phyloP scores from a whole-genome alignment of 2,113 vertebrate species.

The Gulo gulo region DNA sequence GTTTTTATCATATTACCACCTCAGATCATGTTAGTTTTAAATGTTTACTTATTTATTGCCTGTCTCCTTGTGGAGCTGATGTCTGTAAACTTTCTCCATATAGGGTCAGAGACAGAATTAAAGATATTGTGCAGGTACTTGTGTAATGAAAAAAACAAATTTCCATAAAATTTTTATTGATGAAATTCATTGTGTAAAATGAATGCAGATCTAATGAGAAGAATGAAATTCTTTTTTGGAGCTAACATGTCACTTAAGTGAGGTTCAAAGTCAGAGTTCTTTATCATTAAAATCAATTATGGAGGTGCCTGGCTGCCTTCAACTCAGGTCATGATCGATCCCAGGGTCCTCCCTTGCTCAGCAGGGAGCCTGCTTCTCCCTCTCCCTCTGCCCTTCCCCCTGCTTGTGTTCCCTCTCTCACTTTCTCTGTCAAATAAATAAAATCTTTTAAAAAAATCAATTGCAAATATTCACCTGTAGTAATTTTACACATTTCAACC shows the following conservation, averaged over 20 bases:
- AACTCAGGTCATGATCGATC: too few relatives aligned
- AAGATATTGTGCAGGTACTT: not conserved
- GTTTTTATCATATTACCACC: not conserved
- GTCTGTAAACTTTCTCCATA: not conserved
- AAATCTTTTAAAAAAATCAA: not conserved
- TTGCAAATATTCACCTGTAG: not conserved
- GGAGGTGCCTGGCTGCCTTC: too few relatives aligned
- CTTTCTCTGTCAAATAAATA: too few relatives aligned
- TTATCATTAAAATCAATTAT: not conserved
- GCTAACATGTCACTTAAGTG: not conserved
- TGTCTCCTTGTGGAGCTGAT: not conserved
- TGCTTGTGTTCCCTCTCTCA: too few relatives aligned
- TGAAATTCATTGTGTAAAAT: not conserved
- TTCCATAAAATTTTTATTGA: not conserved
- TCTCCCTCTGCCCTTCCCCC: too few relatives aligned
- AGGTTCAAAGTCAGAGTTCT: not conserved
- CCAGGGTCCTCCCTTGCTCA: too few relatives aligned
- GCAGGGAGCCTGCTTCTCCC: too few relatives aligned
- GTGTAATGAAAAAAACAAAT: not conserved
- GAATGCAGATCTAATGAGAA: not conserved
- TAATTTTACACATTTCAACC: not conserved
- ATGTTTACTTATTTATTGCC: not conserved
- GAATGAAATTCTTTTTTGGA: not conserved
- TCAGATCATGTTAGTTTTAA: not conserved
- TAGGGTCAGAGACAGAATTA: not conserved